phyloP scores from a whole-genome alignment of 2,797 vertebrate genomes.

The Catharus ustulatus region DNA sequence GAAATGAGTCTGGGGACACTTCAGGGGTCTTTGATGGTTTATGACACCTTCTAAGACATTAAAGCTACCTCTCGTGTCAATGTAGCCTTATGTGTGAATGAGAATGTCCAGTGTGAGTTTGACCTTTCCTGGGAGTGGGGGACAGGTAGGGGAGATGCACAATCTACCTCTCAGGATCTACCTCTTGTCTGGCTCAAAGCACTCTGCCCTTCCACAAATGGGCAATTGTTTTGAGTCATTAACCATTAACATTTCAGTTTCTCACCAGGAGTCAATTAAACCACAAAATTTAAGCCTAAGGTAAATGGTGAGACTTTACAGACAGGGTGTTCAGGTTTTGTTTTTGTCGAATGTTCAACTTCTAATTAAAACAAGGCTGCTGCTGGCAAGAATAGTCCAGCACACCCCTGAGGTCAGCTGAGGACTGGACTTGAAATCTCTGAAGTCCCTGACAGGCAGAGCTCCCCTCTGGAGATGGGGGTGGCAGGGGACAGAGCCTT shows the following conservation, averaged over 20 bases:
- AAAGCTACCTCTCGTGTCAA: rapidly evolving
- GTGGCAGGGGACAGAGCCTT: neutral
- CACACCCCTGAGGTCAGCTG: neutral
- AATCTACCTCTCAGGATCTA: no score
- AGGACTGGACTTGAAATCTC: neutral
- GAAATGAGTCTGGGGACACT: neutral
- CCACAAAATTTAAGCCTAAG: neutral
- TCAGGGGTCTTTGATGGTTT: neutral
- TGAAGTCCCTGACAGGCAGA: rapidly evolving
- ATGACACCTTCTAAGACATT: neutral
- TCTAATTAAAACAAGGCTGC: neutral
- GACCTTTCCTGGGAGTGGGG: neutral
- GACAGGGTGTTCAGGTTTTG: neutral
- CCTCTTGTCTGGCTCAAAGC: neutral
- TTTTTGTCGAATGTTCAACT: neutral
- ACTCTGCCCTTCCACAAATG: neutral
- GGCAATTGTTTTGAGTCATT: neutral
- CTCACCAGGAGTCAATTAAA: neutral
- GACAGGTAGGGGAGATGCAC: neutral
- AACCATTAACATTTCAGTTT: neutral
- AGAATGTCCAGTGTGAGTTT: neutral
- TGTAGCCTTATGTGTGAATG: neutral
- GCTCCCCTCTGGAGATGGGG: neutral
- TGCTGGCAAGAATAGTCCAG: neutral
- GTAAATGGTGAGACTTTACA: neutral